Conservation (phyloP, 2,888 invertebrate species). For the Eilema depressum region DNA sequence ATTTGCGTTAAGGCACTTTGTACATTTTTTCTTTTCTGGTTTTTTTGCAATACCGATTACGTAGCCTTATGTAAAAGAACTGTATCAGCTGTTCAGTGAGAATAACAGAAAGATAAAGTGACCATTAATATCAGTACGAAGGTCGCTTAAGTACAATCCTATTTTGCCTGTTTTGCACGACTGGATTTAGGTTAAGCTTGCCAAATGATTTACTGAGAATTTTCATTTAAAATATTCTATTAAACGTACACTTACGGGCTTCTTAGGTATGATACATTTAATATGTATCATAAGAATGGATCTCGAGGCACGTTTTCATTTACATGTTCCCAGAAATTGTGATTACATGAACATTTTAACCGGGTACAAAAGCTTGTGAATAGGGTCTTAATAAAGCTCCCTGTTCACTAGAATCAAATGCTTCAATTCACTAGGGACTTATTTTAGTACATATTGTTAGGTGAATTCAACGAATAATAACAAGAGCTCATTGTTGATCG, state of each 20-base stretch:
- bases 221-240: not conserved
- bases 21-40: too few species aligned
- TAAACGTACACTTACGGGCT: not conserved
- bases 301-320: not conserved
- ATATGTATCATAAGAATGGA: not conserved
- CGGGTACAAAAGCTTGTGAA: not conserved
- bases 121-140: constrained; percentile 12
- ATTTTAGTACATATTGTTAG: not conserved
- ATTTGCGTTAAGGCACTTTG: too few species aligned
- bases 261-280: not conserved
- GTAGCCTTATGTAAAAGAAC: not conserved
- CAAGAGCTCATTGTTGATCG: too few species aligned
- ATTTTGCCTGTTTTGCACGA: constrained; percentile 43
- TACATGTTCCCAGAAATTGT: not conserved
- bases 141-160: constrained; percentile 34
- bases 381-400: not conserved
- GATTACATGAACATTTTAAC: not conserved
- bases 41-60: not conserved
- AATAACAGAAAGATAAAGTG: not conserved
- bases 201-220: not conserved
- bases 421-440: not conserved
- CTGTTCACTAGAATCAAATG: not conserved
- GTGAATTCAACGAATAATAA: not conserved
- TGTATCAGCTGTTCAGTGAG: not conserved
- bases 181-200: not conserved